Percentiles rank a stretch among this genome's conserved stretches.
These are phyloP conservation scores for Charadrius vociferus DNA, from an alignment of 2,113 vertebrate genomes.

Conservation along the genomic window DNA sequence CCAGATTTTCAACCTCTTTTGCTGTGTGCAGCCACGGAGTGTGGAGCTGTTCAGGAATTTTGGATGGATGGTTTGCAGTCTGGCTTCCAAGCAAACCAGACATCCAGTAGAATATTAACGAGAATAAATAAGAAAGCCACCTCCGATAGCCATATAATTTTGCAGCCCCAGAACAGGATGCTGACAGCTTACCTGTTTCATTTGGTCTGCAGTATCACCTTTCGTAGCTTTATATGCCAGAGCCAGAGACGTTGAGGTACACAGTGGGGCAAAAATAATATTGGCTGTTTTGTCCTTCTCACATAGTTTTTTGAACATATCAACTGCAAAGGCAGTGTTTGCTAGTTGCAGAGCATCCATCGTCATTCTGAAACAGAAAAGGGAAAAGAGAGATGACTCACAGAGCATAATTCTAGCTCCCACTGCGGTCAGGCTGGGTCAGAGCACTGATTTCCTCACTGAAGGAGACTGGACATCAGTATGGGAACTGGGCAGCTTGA, in stretches of 20 bases:
- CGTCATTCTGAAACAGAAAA: conserved; percentile 63
- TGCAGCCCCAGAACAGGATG: neutral
- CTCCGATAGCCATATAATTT: neutral
- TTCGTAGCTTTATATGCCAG: conserved; percentile 77
- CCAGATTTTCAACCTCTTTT: neutral
- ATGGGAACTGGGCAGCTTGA: neutral
- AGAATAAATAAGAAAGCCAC: neutral
- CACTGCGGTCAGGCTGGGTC: neutral
- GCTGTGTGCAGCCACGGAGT: neutral
- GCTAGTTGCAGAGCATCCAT: conserved; percentile 78
- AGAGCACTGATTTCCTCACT: neutral
- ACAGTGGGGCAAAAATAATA: conserved; percentile 79
- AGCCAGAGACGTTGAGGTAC: conserved; percentile 77
- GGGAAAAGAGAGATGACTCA: neutral
- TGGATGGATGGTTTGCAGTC: neutral
- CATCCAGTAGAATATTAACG: neutral
- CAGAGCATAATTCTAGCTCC: neutral
- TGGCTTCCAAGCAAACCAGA: neutral
- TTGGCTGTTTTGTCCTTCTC: conserved; percentile 71
- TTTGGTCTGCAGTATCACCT: conserved; percentile 78
- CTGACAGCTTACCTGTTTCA: conserved; percentile 73
- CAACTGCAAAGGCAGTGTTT: conserved; percentile 79
- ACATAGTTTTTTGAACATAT: conserved; percentile 77
- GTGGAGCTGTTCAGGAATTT: neutral
- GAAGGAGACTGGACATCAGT: neutral